Conservation (phyloP, 2,113 vertebrate species). For the Thunnus thynnus region DNA sequence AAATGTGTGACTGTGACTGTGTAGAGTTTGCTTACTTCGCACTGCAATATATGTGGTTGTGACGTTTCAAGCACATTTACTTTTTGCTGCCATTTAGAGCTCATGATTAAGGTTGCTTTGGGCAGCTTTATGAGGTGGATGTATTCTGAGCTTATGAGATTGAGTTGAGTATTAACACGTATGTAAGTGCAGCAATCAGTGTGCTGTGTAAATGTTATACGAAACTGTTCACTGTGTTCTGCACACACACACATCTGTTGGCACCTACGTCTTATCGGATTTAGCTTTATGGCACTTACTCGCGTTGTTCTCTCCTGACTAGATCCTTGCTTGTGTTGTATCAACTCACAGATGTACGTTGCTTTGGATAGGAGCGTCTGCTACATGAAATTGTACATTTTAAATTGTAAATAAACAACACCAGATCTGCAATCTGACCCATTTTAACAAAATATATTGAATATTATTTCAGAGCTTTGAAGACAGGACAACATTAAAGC, state of each 20-base stretch:
- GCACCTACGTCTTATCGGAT: too few species aligned
- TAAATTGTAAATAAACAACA: not conserved
- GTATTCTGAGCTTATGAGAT: constrained; percentile 14
- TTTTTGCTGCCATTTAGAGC: constrained; percentile 12
- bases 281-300: too few species aligned
- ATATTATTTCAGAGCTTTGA: not conserved
- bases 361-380: too few species aligned
- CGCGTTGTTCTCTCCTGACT: too few species aligned
- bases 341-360: too few species aligned
- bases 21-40: not conserved
- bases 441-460: not conserved
- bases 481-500: not conserved
- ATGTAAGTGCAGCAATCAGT: not conserved
- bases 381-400: too few species aligned
- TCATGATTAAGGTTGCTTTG: not conserved
- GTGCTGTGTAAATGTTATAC: not conserved
- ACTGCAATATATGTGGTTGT: not conserved
- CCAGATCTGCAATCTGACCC: not conserved
- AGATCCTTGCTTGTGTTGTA: too few species aligned
- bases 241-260: too few species aligned
- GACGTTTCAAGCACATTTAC: constrained; percentile 5
- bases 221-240: not conserved
- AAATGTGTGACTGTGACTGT: not conserved
- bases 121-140: not conserved
- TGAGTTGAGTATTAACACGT: not conserved